These are phyloP conservation scores for Peromyscus californicus DNA, from an alignment of 2,113 vertebrate genomes.

Conservation along the genomic window DNA sequence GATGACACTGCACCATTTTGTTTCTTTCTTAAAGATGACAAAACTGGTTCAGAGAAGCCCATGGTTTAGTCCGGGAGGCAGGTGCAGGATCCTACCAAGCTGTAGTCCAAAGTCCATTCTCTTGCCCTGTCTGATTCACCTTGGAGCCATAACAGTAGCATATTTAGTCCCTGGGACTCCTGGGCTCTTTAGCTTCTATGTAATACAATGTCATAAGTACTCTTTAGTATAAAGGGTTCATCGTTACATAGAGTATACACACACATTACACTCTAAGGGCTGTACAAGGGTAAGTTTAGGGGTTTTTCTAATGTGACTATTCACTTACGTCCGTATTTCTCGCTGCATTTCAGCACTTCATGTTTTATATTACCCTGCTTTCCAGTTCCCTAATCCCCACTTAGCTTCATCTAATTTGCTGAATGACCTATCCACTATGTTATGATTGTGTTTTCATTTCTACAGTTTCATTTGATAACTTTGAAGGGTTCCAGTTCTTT, in stretches of 20 bases:
- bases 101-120: background rate
- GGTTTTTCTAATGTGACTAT: background rate
- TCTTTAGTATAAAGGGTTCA: background rate
- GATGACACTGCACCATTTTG: background rate
- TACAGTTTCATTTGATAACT: constrained; percentile 29
- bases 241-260: too few species aligned
- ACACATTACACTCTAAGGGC: background rate
- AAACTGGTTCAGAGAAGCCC: background rate
- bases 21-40: background rate
- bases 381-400: background rate
- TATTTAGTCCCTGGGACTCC: background rate
- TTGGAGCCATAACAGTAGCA: background rate
- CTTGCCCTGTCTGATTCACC: background rate
- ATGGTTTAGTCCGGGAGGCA: background rate
- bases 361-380: background rate
- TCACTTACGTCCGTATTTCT: background rate
- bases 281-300: background rate
- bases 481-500: background rate
- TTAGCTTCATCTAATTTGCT: background rate
- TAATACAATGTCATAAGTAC: background rate
- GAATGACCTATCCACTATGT: background rate
- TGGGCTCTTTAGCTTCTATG: background rate
- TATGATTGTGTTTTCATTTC: constrained; percentile 33
- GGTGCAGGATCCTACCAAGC: background rate
- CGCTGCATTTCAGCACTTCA: background rate